Evolutionary conservation across 2,888 invertebrate species (phyloP).

Genomic region (Bedellia somnulentella): DNA sequence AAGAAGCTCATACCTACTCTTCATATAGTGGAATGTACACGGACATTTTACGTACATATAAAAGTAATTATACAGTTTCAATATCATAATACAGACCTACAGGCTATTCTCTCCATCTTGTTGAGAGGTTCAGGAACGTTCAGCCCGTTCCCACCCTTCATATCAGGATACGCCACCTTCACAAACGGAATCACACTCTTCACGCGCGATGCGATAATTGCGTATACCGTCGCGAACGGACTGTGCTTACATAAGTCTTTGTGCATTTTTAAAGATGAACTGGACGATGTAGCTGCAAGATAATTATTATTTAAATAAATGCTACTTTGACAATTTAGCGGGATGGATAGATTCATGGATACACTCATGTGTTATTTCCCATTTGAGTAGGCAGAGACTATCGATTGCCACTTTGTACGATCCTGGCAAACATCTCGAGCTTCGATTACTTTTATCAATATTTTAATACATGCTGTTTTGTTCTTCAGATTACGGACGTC

Average conservation of each 20-base stretch:
- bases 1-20: too few relatives aligned
- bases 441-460: too few relatives aligned
- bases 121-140: constrained; percentile 65
- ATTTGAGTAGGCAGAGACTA: too few relatives aligned
- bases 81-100: constrained; percentile 27
- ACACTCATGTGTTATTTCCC: too few relatives aligned
- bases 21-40: too few relatives aligned
- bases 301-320: background rate
- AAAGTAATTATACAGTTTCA: too few relatives aligned
- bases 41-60: too few relatives aligned
- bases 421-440: too few relatives aligned
- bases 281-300: constrained; percentile 38
- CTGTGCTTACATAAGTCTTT: constrained; percentile 41
- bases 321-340: background rate
- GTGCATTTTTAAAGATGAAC: constrained; percentile 44
- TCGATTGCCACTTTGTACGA: too few relatives aligned
- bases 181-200: constrained; percentile 69
- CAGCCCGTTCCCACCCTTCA: constrained; percentile 61
- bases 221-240: constrained; percentile 44
- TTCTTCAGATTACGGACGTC: too few relatives aligned
- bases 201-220: constrained; percentile 57
- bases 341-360: too few relatives aligned
- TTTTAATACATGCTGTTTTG: too few relatives aligned
- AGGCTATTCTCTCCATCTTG: constrained; percentile 46
- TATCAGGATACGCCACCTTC: constrained; percentile 76